Conservation (phyloP, 1,140 invertebrate genomes). For the Stegodyphus mimosarum region DNA sequence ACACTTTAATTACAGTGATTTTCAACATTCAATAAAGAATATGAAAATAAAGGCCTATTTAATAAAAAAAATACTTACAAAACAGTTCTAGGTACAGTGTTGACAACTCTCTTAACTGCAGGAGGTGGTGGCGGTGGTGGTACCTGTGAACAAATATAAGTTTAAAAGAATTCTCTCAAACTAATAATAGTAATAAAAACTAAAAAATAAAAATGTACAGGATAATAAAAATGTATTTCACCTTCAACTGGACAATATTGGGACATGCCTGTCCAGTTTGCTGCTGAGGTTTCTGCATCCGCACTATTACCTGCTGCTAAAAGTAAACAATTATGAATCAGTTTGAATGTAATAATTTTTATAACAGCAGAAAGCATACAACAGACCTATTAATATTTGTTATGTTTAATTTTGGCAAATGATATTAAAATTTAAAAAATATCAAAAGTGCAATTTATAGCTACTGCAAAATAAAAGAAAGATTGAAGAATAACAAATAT, state of each 20-base stretch:
- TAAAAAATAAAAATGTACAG: not conserved
- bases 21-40: not conserved
- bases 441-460: too few relatives aligned
- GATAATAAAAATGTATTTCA: not conserved
- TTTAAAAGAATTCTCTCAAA: not conserved
- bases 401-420: too few relatives aligned
- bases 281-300: conserved; percentile 29
- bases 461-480: too few relatives aligned
- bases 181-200: not conserved
- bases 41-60: not conserved
- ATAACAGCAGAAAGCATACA: too few relatives aligned
- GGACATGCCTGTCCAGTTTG: conserved; percentile 6
- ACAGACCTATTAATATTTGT: too few relatives aligned
- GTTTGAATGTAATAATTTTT: too few relatives aligned
- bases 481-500: too few relatives aligned
- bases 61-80: conserved; percentile 43
- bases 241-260: conserved; percentile 29
- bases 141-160: not conserved
- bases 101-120: conserved; percentile 31
- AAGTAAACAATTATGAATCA: not conserved
- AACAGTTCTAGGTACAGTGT: conserved; percentile 44
- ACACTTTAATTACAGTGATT: not conserved
- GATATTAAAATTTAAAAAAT: too few relatives aligned
- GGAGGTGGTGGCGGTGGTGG: not conserved
- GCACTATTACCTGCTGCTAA: conserved; percentile 20